Evolutionary conservation across 2,113 vertebrate genomes (phyloP).

Genomic region (Sterrhoptilus dennistouni): DNA sequence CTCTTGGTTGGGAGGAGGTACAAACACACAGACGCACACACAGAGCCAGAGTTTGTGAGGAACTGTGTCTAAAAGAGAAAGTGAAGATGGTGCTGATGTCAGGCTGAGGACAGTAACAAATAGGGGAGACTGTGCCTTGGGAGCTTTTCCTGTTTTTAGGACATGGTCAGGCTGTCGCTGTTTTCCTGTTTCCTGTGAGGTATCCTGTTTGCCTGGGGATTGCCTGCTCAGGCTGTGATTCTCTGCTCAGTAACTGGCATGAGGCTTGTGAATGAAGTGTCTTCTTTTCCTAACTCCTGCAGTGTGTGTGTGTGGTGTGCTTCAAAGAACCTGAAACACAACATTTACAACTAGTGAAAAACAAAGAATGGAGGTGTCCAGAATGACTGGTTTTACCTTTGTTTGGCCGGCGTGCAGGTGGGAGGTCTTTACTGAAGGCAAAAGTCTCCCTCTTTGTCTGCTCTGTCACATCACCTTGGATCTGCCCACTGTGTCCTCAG

Average conservation of each 20-base stretch:
- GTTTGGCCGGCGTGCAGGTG: fast-evolving
- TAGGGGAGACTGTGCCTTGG: neutral
- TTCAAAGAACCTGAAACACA: neutral
- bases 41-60: neutral
- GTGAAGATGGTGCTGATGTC: neutral
- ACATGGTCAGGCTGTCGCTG: neutral
- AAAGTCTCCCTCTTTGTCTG: neutral
- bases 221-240: neutral
- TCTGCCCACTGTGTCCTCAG: neutral
- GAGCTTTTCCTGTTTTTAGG: slow-evolving; percentile 46
- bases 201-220: slow-evolving; percentile 65
- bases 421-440: neutral
- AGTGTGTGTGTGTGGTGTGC: neutral
- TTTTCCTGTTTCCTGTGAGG: slow-evolving; percentile 49
- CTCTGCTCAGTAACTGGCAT: neutral
- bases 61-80: neutral
- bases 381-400: neutral
- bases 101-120: neutral
- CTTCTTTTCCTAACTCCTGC: neutral
- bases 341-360: neutral
- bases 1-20: neutral
- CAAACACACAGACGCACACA: neutral
- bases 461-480: neutral
- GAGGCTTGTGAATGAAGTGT: neutral
- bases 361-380: neutral